These are phyloP conservation scores for Trinectes maculatus DNA, from an alignment of 2,113 vertebrate species.

Conservation along the genomic window DNA sequence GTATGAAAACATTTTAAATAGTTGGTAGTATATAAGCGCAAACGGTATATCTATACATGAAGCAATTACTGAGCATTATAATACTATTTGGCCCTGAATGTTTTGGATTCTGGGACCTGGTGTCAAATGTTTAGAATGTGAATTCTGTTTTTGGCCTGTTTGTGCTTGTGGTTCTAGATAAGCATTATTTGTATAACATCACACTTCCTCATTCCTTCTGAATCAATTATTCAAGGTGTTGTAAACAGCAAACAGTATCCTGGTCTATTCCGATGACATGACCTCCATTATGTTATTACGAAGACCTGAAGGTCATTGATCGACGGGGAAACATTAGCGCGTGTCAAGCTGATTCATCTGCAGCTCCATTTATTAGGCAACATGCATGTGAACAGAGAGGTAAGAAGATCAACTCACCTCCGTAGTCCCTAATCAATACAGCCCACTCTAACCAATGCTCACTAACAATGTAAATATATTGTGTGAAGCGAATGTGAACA, in stretches of 20 bases:
- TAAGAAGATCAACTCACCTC: constrained; percentile 29
- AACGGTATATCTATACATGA: too few species aligned
- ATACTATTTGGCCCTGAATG: too few species aligned
- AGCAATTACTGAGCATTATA: too few species aligned
- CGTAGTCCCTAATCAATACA: constrained; percentile 34
- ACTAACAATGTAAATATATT: constrained; percentile 3
- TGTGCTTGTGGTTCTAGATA: background rate
- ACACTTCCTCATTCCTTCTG: constrained; percentile 22
- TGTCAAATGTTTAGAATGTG: too few species aligned
- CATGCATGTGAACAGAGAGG: constrained; percentile 17
- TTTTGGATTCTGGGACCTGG: too few species aligned
- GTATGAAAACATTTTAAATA: too few species aligned
- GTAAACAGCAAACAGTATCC: constrained; percentile 66
- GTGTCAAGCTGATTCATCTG: constrained; percentile 43
- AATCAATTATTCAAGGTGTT: constrained; percentile 73
- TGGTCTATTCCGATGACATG: constrained; percentile 59
- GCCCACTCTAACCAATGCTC: constrained; percentile 22
- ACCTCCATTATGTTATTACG: constrained; percentile 65
- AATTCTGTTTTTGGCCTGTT: background rate
- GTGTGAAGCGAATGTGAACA: constrained; percentile 1
- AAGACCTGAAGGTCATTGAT: constrained; percentile 67
- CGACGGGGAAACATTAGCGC: constrained; percentile 48
- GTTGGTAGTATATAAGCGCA: too few species aligned
- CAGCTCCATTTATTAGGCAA: constrained; percentile 35
- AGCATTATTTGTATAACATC: constrained; percentile 23